phyloP scores from a whole-genome alignment of 64 coral and sea anemone species.

The Actinia equina region DNA sequence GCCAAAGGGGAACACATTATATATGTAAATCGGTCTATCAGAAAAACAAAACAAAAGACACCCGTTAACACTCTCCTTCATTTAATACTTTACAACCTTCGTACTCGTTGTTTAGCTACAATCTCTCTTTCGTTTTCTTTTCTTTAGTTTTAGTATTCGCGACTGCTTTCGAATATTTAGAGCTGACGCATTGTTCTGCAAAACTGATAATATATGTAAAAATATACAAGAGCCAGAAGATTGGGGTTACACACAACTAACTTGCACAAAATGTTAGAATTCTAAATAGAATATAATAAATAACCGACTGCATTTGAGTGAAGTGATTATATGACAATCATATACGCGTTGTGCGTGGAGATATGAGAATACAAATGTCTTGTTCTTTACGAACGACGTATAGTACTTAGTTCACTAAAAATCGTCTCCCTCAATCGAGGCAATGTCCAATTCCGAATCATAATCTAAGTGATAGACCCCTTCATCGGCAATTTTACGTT shows the following conservation, averaged over 20 bases:
- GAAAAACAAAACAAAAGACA: conserved; percentile 39
- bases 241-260: conserved; percentile 27
- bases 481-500: conserved; percentile 47
- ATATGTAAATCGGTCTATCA: conserved; percentile 22
- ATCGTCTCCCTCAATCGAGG: conserved; percentile 86
- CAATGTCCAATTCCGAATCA: conserved; percentile 75
- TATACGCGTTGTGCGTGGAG: conserved; percentile 4
- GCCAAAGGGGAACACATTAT: conserved; percentile 27
- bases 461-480: conserved; percentile 69
- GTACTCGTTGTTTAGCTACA: background rate
- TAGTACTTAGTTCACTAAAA: conserved; percentile 25
- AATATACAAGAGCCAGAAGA: conserved; percentile 74
- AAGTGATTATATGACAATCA: background rate
- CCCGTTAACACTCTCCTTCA: conserved; percentile 12
- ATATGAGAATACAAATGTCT: conserved; percentile 20
- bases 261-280: conserved; percentile 19
- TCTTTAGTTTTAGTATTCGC: background rate
- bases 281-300: conserved; percentile 90
- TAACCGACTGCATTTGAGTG: conserved; percentile 60
- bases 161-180: conserved; percentile 25
- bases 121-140: background rate
- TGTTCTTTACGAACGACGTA: background rate
- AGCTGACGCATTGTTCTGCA: conserved; percentile 34
- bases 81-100: conserved; percentile 32
- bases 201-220: conserved; percentile 98